phyloP scores from a whole-genome alignment of 2,888 invertebrate species.

The Pristionchus mayeri region DNA sequence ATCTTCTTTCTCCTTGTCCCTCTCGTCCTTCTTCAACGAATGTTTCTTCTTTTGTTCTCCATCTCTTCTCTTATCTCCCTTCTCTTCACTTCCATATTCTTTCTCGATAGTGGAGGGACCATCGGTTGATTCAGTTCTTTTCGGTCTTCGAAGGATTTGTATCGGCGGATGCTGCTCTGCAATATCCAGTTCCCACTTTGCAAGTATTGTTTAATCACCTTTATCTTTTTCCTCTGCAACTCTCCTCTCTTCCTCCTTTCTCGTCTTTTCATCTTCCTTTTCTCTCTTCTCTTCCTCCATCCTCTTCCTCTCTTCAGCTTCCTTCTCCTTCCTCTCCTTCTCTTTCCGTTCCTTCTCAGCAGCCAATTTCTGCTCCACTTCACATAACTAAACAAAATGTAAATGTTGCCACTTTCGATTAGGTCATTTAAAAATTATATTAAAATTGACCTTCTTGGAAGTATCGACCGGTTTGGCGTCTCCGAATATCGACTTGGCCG shows the following conservation, averaged over 20 bases:
- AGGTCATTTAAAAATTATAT: not conserved
- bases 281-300: constrained; percentile 18
- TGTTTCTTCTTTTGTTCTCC: constrained; percentile 22
- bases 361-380: constrained; percentile 44
- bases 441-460: constrained; percentile 21
- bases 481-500: constrained; percentile 52
- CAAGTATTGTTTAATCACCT: not conserved
- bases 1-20: constrained; percentile 20
- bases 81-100: not conserved
- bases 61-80: not conserved
- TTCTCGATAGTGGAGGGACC: not conserved
- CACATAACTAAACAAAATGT: not conserved
- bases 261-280: constrained; percentile 32
- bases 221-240: not conserved
- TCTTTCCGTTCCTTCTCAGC: constrained; percentile 25
- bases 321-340: not conserved
- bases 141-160: constrained; percentile 8
- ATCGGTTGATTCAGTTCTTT: not conserved
- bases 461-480: constrained; percentile 54
- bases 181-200: not conserved
- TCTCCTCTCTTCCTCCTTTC: not conserved
- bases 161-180: not conserved
- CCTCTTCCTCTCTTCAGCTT: constrained; percentile 14
- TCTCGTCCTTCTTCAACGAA: constrained; percentile 3
- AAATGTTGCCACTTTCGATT: not conserved